Base-by-base conservation (phyloP, 2,113 vertebrate genomes). In the Cichladusa arquata region DNA sequence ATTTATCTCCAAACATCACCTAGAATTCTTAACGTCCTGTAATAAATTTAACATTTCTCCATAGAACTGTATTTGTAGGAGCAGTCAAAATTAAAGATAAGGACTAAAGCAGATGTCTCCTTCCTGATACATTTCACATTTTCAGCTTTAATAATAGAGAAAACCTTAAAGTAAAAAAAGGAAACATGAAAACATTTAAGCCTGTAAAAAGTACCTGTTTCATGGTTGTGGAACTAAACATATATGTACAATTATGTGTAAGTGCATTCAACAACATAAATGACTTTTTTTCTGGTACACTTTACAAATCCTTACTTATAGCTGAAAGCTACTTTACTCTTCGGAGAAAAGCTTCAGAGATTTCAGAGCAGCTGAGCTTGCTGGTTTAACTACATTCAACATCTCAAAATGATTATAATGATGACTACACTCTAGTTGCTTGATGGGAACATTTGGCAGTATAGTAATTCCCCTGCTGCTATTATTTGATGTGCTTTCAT, bases 401-500 rank as follows among this genome's bases (percentile, higher is more conserved):
- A 81, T 65, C 64, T 86, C 79, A 92, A 74, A 94, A 92, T 76
- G 3, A 93, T 95, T 93, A 83, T 88, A 94, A 93, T 87, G 84
- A 92, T 64, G 80, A 92, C 90, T 95, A 42, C 53, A 90, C 11
- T 91, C 65, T 88, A 69, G 71, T 58, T 91, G 45, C 81, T 90
- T 94, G 80, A 96, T 91, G 57, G 70, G 80, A 93, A 93, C 56
- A 76, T 94, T 95, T 91, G 88, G 74, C 95, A 97, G 90, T 45
- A 60, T 34, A 92, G 83, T 78, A 88, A 94, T 88, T 95, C 93
- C 48, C 88, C 86, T 88, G 86, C 84, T 96, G 90, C 95, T 95
- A 92, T 95, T 95, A 93, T 96, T 80, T 96, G 78, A 91, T 91
- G 67, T 88, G 80, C 56, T 95, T 96, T 95, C 78, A 79, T 86